These are phyloP conservation scores for Ptycholaimellus sp. DNA, from an alignment of 2,888 invertebrate species.

Conservation along the genomic window DNA sequence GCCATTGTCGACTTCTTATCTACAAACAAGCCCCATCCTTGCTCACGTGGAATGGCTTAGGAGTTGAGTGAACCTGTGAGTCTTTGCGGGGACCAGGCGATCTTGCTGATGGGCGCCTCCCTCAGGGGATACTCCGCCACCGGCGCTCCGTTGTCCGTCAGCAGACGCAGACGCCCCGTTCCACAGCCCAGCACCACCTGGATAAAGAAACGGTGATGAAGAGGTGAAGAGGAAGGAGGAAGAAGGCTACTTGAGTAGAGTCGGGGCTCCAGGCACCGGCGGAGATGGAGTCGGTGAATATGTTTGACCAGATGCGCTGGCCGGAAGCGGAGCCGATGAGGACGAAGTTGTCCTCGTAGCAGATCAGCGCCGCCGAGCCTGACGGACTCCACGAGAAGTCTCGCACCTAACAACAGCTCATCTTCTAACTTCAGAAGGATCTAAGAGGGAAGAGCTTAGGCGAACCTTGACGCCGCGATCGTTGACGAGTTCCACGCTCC, in stretches of 20 bases:
- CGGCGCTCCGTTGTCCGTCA: constrained; percentile 84
- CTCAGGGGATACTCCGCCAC: constrained; percentile 70
- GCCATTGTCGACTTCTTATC: constrained; percentile 52
- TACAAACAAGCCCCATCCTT: no score
- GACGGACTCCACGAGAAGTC: constrained; percentile 98
- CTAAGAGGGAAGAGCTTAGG: constrained; percentile 1
- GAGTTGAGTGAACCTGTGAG: no score
- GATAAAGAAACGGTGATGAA: constrained; percentile 3
- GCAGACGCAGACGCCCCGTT: constrained; percentile 74
- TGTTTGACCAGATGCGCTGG: constrained; percentile 88
- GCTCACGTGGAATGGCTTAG: no score
- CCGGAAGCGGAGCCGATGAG: constrained; percentile 88
- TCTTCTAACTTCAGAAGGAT: no score
- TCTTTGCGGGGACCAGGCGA: no score
- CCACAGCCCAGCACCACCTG: constrained; percentile 81
- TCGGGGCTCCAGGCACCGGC: constrained; percentile 96
- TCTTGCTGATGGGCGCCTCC: no score
- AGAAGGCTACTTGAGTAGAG: constrained; percentile 66
- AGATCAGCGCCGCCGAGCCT: constrained; percentile 89
- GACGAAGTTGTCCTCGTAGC: constrained; percentile 92
- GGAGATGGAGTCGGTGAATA: constrained; percentile 62
- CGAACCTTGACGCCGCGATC: constrained; percentile 63
- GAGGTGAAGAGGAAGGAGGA: background rate
- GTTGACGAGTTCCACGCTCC: constrained; percentile 96
- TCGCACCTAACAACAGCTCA: constrained; percentile 39